Evolutionary conservation across 2,113 vertebrate species (phyloP), one percentile per base, ranked within the genome.

Genomic region (Callipepla californica): DNA sequence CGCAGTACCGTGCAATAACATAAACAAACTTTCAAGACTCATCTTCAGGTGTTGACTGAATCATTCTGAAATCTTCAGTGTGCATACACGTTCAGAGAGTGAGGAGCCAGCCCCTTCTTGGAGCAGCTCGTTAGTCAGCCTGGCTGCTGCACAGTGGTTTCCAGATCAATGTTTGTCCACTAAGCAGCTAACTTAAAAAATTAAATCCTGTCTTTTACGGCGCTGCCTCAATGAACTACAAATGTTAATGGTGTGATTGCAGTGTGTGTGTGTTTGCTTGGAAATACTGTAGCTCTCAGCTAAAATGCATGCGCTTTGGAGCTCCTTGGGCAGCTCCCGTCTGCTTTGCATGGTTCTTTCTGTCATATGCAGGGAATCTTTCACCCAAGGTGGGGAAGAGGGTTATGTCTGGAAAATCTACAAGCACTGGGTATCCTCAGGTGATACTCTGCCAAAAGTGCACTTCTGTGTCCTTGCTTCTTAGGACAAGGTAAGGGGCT

Each of bases 21-120:
- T 36, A 90, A 87, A 85, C 87, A 92, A 32, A 7, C 79, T 91
- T 91, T 89, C 51, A 42, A 36, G 75, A 66, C 61, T 83, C 65
- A 53, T 93, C 82, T 86, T 84, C 75, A 86, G 87, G 87, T 80
- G 82, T 42, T 92, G 91, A 80, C 82, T 87, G 92, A 96, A 75
- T 82, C 80, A 42, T 90, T 91, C 63, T 84, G 73, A 93, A 89
- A 85, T 51, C 59, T 21, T 80, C 36, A 87, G n/a, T 62, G 55
- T 72, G 44, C 20, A 45, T 67, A 62, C 55, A 3, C 59, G 57
- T 85, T 91, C 47, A 53, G 65, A 88, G 69, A 74, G 26, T 50
- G 59, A 72, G 67, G 80, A 95, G 85, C 88, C 59, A 66, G 63
- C 74, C 80, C 53, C 72, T 91, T 91, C 81, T 88, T 75, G 75